A percentile compares a stretch with the other conserved stretches of the same genome.
Evolutionary conservation across 2,888 invertebrate genomes (phyloP).

Genomic region (Dichetophora obliterata): DNA sequence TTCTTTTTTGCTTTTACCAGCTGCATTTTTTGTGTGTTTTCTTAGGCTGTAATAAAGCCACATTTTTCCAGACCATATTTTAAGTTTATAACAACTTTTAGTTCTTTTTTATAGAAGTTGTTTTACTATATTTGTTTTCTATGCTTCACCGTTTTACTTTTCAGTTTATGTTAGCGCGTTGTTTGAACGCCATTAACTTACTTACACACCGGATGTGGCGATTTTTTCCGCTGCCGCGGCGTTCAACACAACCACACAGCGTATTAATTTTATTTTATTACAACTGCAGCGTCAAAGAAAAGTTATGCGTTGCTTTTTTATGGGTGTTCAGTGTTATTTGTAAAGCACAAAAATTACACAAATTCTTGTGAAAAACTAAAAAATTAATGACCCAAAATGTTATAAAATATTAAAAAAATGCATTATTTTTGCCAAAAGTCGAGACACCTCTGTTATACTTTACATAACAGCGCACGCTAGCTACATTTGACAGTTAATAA

Average conservation of each 20-base stretch:
- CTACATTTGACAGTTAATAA: too few species aligned
- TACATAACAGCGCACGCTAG: too few species aligned
- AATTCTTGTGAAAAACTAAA: too few species aligned
- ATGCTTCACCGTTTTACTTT: not conserved
- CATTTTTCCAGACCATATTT: not conserved
- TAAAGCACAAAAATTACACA: too few species aligned
- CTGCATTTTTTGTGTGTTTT: not conserved
- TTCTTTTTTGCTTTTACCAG: not conserved
- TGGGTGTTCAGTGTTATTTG: not conserved
- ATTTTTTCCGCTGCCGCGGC: not conserved
- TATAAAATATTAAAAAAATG: too few species aligned
- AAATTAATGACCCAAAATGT: too few species aligned
- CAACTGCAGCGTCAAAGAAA: conserved; percentile 1
- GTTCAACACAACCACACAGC: not conserved
- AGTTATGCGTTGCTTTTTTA: not conserved
- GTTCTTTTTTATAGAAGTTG: too few species aligned
- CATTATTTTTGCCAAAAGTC: too few species aligned
- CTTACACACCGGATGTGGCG: not conserved
- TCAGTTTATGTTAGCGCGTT: not conserved
- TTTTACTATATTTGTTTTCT: too few species aligned
- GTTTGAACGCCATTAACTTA: not conserved
- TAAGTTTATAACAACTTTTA: too few species aligned
- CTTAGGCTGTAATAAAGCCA: not conserved
- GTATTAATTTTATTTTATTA: not conserved
- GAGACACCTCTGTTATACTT: too few species aligned